A percentile compares a stretch with the other conserved stretches of the same genome.
Conservation (phyloP, 2,797 vertebrate genomes). For the Rhinogobio ventralis region DNA sequence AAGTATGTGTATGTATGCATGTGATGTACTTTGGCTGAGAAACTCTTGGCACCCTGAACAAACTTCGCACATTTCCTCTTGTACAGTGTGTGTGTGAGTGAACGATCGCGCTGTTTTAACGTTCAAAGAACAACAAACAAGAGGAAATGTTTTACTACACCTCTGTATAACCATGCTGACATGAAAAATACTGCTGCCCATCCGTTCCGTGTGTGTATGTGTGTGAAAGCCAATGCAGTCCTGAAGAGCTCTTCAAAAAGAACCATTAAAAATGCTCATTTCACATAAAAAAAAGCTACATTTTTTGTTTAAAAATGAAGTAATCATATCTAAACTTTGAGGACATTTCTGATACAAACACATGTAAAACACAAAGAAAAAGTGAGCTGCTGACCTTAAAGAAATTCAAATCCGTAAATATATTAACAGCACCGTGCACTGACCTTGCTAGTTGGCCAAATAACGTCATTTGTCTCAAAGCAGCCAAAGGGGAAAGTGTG, state of each 20-base stretch:
- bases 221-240: neutral
- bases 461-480: constrained; percentile 32
- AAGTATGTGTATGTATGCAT: neutral
- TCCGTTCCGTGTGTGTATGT: constrained; percentile 35
- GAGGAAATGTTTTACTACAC: constrained; percentile 63
- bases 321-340: neutral
- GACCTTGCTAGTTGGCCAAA: constrained; percentile 33
- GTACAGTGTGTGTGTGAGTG: constrained; percentile 16
- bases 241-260: constrained; percentile 21
- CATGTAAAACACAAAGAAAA: neutral
- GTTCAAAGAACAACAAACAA: constrained; percentile 62
- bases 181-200: constrained; percentile 56
- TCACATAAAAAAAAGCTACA: neutral
- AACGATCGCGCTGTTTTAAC: constrained; percentile 48
- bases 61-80: constrained; percentile 50
- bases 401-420: neutral
- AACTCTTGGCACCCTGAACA: constrained; percentile 50
- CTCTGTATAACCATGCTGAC: constrained; percentile 50
- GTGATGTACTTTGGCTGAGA: constrained; percentile 47
- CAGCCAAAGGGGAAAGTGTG: constrained; percentile 16
- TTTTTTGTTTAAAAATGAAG: neutral
- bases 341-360: neutral
- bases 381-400: neutral
- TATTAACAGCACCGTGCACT: neutral
- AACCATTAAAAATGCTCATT: neutral